These are phyloP conservation scores for Macrostomum lignano DNA, from an alignment of 1,140 invertebrate species.

Conservation along the genomic window DNA sequence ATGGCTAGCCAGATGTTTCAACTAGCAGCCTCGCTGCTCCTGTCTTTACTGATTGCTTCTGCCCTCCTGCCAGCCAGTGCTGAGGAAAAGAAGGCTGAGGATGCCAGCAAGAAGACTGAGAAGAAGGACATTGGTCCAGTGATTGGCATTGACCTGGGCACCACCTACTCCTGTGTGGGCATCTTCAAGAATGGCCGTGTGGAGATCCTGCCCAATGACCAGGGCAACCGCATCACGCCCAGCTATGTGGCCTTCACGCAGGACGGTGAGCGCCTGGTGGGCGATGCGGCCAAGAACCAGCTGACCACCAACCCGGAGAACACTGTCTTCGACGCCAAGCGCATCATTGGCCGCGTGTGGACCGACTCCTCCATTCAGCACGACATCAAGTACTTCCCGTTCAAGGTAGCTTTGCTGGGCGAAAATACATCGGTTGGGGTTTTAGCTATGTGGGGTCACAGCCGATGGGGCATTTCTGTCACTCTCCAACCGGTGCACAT, in stretches of 20 bases:
- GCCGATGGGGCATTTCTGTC: no score
- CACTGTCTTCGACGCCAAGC: constrained; percentile 63
- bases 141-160: constrained; percentile 90
- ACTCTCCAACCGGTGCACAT: no score
- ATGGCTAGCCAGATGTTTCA: no score
- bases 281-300: constrained; percentile 40
- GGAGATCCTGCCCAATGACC: constrained; percentile 67
- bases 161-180: constrained; percentile 59
- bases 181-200: constrained; percentile 43
- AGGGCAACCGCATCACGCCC: constrained; percentile 64
- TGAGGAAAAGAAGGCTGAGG: no score
- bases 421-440: no score
- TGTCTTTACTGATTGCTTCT: no score
- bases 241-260: constrained; percentile 62
- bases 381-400: constrained; percentile 37
- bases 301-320: constrained; percentile 60
- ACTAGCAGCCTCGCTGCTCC: no score
- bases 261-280: constrained; percentile 53
- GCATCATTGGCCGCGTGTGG: constrained; percentile 49
- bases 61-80: no score
- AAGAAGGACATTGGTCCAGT: constrained; percentile 57
- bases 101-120: no score
- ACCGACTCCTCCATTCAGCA: constrained; percentile 40
- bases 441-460: no score
- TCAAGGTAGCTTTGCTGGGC: constrained; percentile 57